These are phyloP conservation scores for Crenichthys baileyi DNA, from an alignment of 2,797 vertebrate genomes.

Conservation along the genomic window DNA sequence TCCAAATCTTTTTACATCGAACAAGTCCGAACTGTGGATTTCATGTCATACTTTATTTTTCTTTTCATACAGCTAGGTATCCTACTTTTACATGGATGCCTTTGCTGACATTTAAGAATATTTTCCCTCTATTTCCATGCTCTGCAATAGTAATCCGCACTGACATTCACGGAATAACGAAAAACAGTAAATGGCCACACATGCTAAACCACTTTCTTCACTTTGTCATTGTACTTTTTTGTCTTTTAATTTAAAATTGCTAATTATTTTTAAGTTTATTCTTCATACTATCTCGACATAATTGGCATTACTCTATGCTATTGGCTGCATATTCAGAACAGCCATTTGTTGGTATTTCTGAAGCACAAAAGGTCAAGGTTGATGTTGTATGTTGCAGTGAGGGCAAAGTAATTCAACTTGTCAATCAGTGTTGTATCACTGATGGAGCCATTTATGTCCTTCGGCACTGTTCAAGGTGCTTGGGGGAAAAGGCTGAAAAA, in stretches of 20 bases:
- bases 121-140: constrained; percentile 34
- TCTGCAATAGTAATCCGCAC: constrained; percentile 25
- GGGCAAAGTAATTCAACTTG: constrained; percentile 24
- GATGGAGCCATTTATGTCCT: constrained; percentile 39
- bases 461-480: constrained; percentile 31
- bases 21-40: constrained; percentile 20
- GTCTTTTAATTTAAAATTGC: constrained; percentile 14
- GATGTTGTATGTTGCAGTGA: constrained; percentile 4
- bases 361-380: constrained; percentile 1
- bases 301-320: neutral
- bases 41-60: constrained; percentile 34
- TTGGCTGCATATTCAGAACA: neutral
- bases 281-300: neutral
- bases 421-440: constrained; percentile 20
- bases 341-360: neutral
- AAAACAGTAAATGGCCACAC: constrained; percentile 25
- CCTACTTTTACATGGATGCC: constrained; percentile 21
- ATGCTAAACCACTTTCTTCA: constrained; percentile 18
- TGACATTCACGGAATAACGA: constrained; percentile 38
- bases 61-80: constrained; percentile 23
- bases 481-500: constrained; percentile 10
- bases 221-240: neutral
- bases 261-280: neutral
- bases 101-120: constrained; percentile 50
- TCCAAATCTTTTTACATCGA: neutral